Conservation (phyloP, 2,797 vertebrate species). For the Syndactyla subalaris region DNA sequence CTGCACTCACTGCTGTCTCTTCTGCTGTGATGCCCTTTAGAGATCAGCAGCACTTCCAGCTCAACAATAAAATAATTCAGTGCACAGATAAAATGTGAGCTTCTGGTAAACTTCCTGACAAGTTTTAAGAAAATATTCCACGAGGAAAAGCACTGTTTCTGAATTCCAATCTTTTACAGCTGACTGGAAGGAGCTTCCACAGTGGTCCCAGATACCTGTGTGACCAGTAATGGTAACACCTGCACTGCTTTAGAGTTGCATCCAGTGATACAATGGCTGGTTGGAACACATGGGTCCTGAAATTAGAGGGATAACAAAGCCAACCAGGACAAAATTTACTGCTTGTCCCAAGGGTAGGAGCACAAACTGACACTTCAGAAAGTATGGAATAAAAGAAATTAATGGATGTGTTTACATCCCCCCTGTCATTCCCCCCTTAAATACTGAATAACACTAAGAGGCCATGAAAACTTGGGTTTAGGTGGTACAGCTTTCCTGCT, state of each 20-base stretch:
- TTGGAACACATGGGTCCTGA: constrained; percentile 34
- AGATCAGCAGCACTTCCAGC: neutral
- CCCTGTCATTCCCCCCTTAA: neutral
- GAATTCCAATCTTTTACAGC: neutral
- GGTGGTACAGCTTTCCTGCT: neutral
- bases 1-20: neutral
- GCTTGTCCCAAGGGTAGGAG: neutral
- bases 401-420: neutral
- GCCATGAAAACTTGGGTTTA: neutral
- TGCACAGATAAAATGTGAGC: neutral
- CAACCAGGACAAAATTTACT: neutral
- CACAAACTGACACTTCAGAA: neutral
- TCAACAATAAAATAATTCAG: neutral
- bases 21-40: neutral
- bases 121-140: neutral
- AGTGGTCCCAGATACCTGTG: fast-evolving
- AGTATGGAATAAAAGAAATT: neutral
- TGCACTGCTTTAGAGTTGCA: neutral
- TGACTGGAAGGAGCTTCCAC: neutral
- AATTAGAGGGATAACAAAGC: constrained; percentile 14
- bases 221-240: neutral
- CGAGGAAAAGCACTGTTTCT: neutral
- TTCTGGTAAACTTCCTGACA: neutral
- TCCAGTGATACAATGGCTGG: neutral
- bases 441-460: neutral